A percentile compares a stretch with the other conserved stretches of the same genome.
Evolutionary conservation across 2,888 invertebrate genomes (phyloP).

Genomic region (Polyommatus icarus): DNA sequence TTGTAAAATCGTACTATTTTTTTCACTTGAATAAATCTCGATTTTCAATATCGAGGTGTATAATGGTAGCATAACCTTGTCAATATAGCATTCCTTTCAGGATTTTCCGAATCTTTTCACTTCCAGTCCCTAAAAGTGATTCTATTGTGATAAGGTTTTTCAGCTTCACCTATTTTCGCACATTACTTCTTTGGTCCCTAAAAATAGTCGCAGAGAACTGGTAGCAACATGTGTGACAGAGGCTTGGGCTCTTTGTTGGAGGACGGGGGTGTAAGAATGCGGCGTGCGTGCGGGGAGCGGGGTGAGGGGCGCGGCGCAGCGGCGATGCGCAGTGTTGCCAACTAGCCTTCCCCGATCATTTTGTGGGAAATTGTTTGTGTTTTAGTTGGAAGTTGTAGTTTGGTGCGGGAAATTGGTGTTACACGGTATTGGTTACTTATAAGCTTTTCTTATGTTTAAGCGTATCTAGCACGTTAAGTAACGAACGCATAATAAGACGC

Average conservation of each 20-base stretch:
- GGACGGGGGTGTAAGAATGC: conserved; percentile 67
- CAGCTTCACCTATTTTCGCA: background rate
- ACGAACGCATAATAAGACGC: background rate
- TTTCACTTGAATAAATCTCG: too few species aligned
- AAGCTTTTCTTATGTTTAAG: background rate
- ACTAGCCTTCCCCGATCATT: background rate
- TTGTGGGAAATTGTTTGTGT: background rate
- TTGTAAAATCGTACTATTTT: too few species aligned
- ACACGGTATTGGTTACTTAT: background rate
- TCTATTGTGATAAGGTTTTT: background rate
- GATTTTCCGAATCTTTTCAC: background rate
- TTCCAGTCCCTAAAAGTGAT: background rate
- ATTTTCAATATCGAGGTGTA: background rate
- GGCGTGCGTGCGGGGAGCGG: conserved; percentile 73
- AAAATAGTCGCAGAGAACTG: conserved; percentile 7
- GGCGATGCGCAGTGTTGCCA: conserved; percentile 57
- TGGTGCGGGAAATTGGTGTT: background rate
- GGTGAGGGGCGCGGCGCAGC: conserved; percentile 47
- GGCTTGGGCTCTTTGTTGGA: conserved; percentile 53
- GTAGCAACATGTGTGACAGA: conserved; percentile 39
- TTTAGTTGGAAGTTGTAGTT: background rate
- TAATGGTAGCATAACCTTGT: background rate
- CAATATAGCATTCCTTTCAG: background rate
- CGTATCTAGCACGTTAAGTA: background rate
- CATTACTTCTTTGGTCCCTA: background rate